Evolutionary conservation across 2,797 vertebrate species (phyloP).

Genomic region (Selene dorsalis): DNA sequence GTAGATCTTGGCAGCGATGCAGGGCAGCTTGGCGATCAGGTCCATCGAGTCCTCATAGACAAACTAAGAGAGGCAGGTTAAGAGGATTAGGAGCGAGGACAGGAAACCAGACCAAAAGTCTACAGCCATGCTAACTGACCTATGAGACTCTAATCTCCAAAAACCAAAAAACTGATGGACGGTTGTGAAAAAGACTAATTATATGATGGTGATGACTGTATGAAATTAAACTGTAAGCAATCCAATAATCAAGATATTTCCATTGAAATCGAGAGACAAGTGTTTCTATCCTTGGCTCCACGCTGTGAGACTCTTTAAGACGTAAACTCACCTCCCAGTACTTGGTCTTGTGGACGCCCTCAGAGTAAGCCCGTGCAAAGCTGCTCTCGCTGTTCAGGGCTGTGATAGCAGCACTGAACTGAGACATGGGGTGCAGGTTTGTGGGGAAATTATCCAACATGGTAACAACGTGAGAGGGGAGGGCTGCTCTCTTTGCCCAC

Average conservation of each 20-base stretch:
- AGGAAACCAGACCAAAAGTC: neutral
- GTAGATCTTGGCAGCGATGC: slow-evolving; percentile 97
- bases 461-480: slow-evolving; percentile 96
- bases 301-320: neutral
- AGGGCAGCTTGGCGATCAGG: slow-evolving; percentile 96
- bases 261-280: neutral
- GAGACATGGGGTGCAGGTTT: slow-evolving; percentile 98
- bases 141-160: neutral
- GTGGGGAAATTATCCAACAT: slow-evolving; percentile 99
- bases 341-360: slow-evolving; percentile 92
- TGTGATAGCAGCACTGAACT: slow-evolving; percentile 95
- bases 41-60: slow-evolving; percentile 98
- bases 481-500: slow-evolving; percentile 95
- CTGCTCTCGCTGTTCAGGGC: slow-evolving; percentile 97
- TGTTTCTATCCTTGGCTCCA: neutral
- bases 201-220: neutral
- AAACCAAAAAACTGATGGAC: neutral
- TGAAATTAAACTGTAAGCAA: neutral
- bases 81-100: neutral
- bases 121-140: neutral
- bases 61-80: slow-evolving; percentile 78
- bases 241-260: neutral
- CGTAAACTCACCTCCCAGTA: slow-evolving; percentile 93
- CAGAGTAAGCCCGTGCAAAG: slow-evolving; percentile 93
- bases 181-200: neutral